Base-by-base conservation (phyloP, 2,113 vertebrate species). In the Cyanoramphus novaezelandiae region DNA sequence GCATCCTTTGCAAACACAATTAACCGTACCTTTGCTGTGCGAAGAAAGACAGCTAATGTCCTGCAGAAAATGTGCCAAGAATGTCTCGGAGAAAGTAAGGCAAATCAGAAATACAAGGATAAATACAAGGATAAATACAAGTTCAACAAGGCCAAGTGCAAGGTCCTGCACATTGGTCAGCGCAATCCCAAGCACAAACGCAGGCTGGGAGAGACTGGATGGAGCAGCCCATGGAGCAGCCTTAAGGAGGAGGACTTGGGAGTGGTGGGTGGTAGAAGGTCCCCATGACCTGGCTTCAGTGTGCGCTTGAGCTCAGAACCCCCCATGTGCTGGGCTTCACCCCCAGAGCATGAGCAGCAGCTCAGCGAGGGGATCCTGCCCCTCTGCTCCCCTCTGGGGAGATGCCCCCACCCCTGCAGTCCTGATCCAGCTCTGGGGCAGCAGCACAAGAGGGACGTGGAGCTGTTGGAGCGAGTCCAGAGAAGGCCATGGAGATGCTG, bases 1-100 rank as follows among this genome's bases (percentile, higher is more conserved):
- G 76, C 88, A 88, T 74, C 71, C 44, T 75, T 77, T 90, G 71
- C 75, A 90, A 95, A 86, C 39, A 74, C 60, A 88, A 57, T 79
- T 90, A 95, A 70, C 64, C 39, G 35, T 1, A 70, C 59, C 28
- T 91, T 63, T 62, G 67, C 59, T 92, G 46, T 75, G 71, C 71
- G 60, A 86, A 90, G 67, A 85, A 47, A 79, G 72, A 67, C 79
- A 78, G 76, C 14, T 81, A 64, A 81, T 49, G 68, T 46, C 64
- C 37, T 82, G 72, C 4, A 2, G 80, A 83, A 93, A 92, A 92
- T 53, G 39, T 35, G 64, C 35, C 75, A 68, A 88, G 83, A 90
- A 69, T 35, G 62, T 35, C 47, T 82, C 62, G 18, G 33, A 60
- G 53, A 90, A 9, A 49, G 29, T 17, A 44, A 84, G 35, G 84